These are phyloP conservation scores for Caenorhabditis brenneri DNA, from an alignment of 1,140 invertebrate species.

Conservation along the genomic window DNA sequence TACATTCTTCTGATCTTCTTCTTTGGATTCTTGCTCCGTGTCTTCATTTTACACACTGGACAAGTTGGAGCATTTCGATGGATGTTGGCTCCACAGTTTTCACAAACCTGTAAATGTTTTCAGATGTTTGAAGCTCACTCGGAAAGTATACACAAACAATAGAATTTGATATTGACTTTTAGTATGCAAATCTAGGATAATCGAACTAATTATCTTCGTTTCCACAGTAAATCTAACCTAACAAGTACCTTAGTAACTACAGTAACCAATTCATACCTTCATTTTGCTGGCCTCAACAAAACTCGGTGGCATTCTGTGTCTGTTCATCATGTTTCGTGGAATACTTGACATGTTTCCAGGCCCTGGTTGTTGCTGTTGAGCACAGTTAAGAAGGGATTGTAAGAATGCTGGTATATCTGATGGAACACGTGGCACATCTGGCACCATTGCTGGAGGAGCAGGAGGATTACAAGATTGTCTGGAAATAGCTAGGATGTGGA, in stretches of 20 bases:
- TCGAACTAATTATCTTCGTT: conserved; percentile 45
- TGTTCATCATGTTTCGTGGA: neutral
- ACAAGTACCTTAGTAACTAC: neutral
- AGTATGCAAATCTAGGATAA: too few species aligned
- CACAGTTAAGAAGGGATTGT: neutral
- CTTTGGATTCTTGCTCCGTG: conserved; percentile 86
- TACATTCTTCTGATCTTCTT: conserved; percentile 1
- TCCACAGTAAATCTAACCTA: neutral
- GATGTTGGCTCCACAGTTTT: conserved; percentile 97
- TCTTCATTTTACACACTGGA: conserved; percentile 97
- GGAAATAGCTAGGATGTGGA: too few species aligned
- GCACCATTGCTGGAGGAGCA: neutral
- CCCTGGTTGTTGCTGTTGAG: neutral
- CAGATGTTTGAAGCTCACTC: too few species aligned
- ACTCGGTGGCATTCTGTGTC: conserved; percentile 21
- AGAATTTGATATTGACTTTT: too few species aligned
- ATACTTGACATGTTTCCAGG: neutral
- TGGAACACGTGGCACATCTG: conserved; percentile 33
- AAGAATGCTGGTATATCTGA: neutral
- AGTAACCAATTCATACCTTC: too few species aligned
- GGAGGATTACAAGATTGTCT: neutral
- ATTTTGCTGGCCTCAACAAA: conserved; percentile 24
- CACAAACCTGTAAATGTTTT: conserved; percentile 80
- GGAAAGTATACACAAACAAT: too few species aligned
- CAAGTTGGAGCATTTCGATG: conserved; percentile 98